phyloP scores from a whole-genome alignment of 2,888 invertebrate genomes.

The Gastrophysa polygoni region DNA sequence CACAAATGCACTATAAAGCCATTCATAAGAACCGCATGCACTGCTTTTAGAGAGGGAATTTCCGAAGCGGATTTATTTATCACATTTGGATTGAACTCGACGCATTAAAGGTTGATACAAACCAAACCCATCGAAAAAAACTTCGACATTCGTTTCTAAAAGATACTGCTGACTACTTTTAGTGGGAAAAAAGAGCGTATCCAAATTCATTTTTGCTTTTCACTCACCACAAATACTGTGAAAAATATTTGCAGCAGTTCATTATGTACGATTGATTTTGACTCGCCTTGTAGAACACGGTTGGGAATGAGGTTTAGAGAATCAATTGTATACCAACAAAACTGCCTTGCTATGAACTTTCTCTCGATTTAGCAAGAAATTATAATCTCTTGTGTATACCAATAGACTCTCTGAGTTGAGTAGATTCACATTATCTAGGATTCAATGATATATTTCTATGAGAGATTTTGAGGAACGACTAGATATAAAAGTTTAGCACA shows the following conservation, averaged over 20 bases:
- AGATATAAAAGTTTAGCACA: too few relatives aligned
- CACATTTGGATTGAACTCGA: background rate
- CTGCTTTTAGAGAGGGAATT: background rate
- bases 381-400: conserved; percentile 24
- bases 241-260: too few relatives aligned
- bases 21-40: conserved; percentile 40
- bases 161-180: too few relatives aligned
- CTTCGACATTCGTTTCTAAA: too few relatives aligned
- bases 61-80: background rate
- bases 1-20: conserved; percentile 16
- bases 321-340: conserved; percentile 22
- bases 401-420: conserved; percentile 15
- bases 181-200: too few relatives aligned
- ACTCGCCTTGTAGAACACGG: background rate
- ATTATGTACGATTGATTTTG: background rate
- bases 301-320: background rate
- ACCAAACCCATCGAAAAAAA: too few relatives aligned
- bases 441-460: background rate
- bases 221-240: too few relatives aligned
- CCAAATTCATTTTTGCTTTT: too few relatives aligned
- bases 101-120: too few relatives aligned
- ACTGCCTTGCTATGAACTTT: conserved; percentile 25
- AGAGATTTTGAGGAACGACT: too few relatives aligned
- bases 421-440: conserved; percentile 13
- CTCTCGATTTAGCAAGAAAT: conserved; percentile 25